Conservation (phyloP, 2,797 vertebrate species). For the Sciurus carolinensis region DNA sequence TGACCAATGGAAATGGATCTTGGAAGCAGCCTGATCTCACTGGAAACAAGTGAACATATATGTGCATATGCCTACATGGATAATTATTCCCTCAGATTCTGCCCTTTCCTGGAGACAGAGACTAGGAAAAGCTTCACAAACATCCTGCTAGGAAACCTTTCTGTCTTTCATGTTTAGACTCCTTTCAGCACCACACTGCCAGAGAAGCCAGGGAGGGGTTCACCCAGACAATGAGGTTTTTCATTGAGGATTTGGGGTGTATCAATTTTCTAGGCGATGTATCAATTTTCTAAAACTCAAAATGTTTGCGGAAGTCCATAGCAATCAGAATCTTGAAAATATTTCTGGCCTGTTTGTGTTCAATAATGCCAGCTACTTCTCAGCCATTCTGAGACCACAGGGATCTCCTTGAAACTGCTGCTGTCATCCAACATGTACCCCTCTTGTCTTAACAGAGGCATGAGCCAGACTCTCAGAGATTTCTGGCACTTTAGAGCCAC, state of each 20-base stretch:
- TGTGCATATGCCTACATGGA: constrained; percentile 3
- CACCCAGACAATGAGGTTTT: neutral
- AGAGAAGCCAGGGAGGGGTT: constrained; percentile 28
- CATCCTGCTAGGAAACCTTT: neutral
- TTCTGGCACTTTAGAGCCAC: constrained; percentile 15
- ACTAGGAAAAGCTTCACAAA: constrained; percentile 14
- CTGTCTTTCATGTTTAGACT: constrained; percentile 51
- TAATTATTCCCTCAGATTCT: neutral
- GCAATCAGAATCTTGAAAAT: neutral
- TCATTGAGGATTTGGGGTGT: neutral
- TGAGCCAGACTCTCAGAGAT: neutral
- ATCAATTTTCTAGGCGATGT: neutral
- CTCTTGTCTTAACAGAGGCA: neutral
- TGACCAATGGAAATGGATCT: constrained; percentile 69
- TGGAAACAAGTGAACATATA: constrained; percentile 62
- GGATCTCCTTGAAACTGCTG: neutral
- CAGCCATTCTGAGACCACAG: neutral
- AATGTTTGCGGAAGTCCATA: neutral
- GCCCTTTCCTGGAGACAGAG: constrained; percentile 61
- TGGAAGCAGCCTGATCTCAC: constrained; percentile 48
- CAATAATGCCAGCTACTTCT: neutral
- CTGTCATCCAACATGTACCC: neutral
- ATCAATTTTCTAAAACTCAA: neutral
- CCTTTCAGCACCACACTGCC: constrained; percentile 6
- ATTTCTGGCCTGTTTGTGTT: constrained; percentile 8